Evolutionary conservation across 2,113 vertebrate genomes (phyloP).

Genomic region (Scartelaos histophorus): DNA sequence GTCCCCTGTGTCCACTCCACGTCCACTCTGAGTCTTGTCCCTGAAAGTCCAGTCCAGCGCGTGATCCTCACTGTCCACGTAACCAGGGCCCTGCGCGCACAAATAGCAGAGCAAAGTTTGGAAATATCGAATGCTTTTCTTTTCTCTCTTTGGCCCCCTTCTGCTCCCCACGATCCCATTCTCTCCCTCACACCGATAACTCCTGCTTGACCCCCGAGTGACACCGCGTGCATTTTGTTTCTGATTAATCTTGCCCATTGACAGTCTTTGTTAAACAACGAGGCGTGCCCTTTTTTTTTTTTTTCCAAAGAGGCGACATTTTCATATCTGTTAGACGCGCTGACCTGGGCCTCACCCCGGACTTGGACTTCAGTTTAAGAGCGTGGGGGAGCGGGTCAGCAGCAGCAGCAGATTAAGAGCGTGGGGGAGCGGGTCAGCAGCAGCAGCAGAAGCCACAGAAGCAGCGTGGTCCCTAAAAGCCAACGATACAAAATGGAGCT

Average conservation of each 20-base stretch:
- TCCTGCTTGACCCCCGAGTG: conserved; percentile 97
- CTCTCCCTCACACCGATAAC: conserved; percentile 78
- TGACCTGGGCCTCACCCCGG: conserved; percentile 99
- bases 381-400: conserved; percentile 83
- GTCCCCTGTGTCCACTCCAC: conserved; percentile 39
- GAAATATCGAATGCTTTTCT: conserved; percentile 69
- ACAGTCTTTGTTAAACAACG: conserved; percentile 99
- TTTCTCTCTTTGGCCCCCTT: conserved; percentile 46
- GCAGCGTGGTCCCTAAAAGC: conserved; percentile 60
- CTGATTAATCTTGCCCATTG: conserved; percentile 99
- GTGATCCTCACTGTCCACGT: conserved; percentile 55
- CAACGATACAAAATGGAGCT: conserved; percentile 20
- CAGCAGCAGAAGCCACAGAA: conserved; percentile 5
- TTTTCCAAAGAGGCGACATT: conserved; percentile 90
- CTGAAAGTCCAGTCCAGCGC: conserved; percentile 53
- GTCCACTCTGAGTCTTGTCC: conserved; percentile 40
- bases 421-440: conserved; percentile 81
- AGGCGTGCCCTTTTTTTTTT: conserved; percentile 86
- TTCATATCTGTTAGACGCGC: conserved; percentile 99
- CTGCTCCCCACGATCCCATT: conserved; percentile 63
- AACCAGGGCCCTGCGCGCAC: conserved; percentile 58
- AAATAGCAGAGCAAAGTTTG: conserved; percentile 70
- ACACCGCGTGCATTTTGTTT: conserved; percentile 98
- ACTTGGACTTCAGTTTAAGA: conserved; percentile 96
- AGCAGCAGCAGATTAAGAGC: conserved; percentile 22